A percentile compares a stretch with the other conserved stretches of the same genome.
These are phyloP conservation scores for Indicator maculatus DNA, from an alignment of 2,113 vertebrate species.

Conservation along the genomic window DNA sequence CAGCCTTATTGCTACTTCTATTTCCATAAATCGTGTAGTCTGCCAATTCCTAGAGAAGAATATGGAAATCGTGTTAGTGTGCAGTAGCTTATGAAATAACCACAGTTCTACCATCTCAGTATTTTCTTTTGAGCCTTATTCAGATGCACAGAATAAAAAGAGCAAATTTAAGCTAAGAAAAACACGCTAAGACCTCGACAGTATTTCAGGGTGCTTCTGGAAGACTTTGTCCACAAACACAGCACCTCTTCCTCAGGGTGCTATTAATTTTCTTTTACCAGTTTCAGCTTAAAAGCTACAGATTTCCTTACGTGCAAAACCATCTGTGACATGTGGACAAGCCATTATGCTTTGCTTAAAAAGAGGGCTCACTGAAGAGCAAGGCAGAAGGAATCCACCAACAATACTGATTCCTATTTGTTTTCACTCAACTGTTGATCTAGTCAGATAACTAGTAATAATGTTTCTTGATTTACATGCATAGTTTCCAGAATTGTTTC, in stretches of 20 bases:
- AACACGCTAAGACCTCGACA: background rate
- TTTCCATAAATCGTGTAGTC: constrained; percentile 90
- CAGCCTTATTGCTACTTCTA: constrained; percentile 93
- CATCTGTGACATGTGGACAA: fast-evolving
- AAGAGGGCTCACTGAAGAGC: background rate
- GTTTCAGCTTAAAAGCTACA: background rate
- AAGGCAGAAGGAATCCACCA: background rate
- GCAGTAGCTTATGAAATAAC: background rate
- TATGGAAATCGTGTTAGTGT: background rate
- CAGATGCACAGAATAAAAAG: background rate
- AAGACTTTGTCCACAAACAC: background rate
- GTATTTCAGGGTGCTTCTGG: background rate
- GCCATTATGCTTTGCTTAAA: background rate
- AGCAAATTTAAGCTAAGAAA: background rate
- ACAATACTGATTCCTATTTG: background rate
- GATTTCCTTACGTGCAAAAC: background rate
- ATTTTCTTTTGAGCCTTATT: background rate
- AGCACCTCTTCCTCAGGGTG: background rate
- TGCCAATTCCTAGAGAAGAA: constrained; percentile 87
- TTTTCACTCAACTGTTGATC: background rate
- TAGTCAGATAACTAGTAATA: background rate
- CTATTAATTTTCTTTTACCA: background rate
- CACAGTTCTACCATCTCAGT: background rate
- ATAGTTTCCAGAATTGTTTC: background rate
- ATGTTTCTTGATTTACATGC: background rate